Base-by-base conservation (phyloP, 2,888 invertebrate genomes). In the Sussaba pulchella region DNA sequence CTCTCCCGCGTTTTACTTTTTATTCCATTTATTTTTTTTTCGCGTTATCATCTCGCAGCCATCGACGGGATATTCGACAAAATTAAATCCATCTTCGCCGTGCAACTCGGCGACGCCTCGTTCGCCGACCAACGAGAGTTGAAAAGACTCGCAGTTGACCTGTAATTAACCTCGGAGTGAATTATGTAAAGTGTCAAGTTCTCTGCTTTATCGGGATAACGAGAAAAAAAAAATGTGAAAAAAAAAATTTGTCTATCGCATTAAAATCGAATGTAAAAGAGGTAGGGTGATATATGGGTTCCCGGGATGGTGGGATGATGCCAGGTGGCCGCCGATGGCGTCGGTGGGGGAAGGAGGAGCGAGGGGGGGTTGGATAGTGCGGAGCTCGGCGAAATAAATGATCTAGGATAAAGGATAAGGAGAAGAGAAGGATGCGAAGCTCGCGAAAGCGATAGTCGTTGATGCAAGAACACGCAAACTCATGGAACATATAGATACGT, bases 201-300 rank as follows among this genome's bases (percentile, higher is more conserved):
- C 36, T 31, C 31, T 1, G 36, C 36, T 57, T 17, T 36, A 17
- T 36, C 6, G 10, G 3, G 36, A 14, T 26, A 14, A 50, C n/a
- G n/a, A n/a, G n/a, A n/a, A n/a, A n/a, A n/a, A n/a, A n/a, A n/a
- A n/a, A n/a, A n/a, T n/a, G n/a, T n/a, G 2, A 50, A 50, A 24
- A 52, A 52, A 52, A 52, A 52, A 52, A 52, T 24, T 1, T 36
- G n/a, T 17, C 57, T 17, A 9, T 36, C 36, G 57, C 9, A 36
- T 57, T 57, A 57, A 57, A 57, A 57, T 57, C 57, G 57, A 21
- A 17, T 36, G n/a, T 57, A 17, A 57, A 57, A 17, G 57, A 52
- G 36, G 8, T 5, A 31, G 52, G 10, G 24, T 52, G 57, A 57
- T 57, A 57, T 31, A 57, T 36, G 57, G 2, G 17, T 2, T 57